Conservation (phyloP, 2,888 invertebrate genomes). For the Tipula unca region DNA sequence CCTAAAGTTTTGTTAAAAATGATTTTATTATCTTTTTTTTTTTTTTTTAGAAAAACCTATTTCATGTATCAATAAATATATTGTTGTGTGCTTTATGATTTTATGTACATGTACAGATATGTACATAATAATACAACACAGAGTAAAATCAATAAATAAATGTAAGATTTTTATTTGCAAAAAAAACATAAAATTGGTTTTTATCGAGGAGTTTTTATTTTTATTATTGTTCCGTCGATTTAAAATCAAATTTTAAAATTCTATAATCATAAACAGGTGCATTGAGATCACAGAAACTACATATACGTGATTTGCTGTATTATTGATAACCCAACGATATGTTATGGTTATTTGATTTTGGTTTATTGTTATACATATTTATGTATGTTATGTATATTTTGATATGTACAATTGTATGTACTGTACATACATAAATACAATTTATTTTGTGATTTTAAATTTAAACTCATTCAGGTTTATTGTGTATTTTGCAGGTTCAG, state of each 20-base stretch:
- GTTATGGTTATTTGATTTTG: neutral
- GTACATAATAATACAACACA: neutral
- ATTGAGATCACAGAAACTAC: neutral
- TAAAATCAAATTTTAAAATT: neutral
- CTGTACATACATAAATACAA: neutral
- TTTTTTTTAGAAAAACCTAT: neutral
- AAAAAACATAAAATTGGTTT: neutral
- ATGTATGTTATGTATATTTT: neutral
- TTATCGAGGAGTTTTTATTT: neutral
- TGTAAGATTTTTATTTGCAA: neutral
- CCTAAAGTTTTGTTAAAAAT: too few species aligned
- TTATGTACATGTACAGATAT: neutral
- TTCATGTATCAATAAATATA: neutral
- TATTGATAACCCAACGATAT: neutral
- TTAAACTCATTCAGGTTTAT: neutral
- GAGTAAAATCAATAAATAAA: neutral
- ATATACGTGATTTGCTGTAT: neutral
- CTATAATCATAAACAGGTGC: conserved; percentile 8
- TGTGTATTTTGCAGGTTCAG: neutral
- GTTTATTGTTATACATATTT: neutral
- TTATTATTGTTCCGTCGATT: neutral
- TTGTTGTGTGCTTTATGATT: neutral
- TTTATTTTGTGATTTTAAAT: neutral
- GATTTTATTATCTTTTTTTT: too few species aligned
- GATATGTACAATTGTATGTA: neutral